Base-by-base conservation (phyloP, 2,113 vertebrate genomes). In the Pachypanchax playfairii region DNA sequence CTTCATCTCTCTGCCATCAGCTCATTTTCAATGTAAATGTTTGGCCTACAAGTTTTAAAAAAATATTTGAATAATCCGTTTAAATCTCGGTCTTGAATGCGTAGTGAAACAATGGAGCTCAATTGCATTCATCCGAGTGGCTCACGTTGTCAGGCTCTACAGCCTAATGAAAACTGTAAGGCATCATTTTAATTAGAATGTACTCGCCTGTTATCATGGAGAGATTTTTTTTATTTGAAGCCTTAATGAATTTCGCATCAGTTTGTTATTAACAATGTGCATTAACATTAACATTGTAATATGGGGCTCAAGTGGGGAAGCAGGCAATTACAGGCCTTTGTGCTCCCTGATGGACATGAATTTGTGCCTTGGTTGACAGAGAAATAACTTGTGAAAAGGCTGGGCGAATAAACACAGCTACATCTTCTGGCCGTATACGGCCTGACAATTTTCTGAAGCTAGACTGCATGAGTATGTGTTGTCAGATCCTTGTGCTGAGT, bases 191-290 rank as follows among this genome's bases (percentile, higher is more conserved):
- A 91, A 90, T 92, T 91, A 88, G 87, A 86, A 88, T 85, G 78
- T 84, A 88, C 81, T 85, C 55, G 75, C 75, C 70, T 82, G 65
- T 86, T 88, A 87, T 88, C 71, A 70, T 81, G 84, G 83, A 86
- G 87, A 85, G 88, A 83, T 90, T 89, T 90, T n/a, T n/a, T 90
- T 91, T 90, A 89, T 89, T 90, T 89, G 87, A 87, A 85, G 76
- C 79, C 72, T 70, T 92, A 91, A 92, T 91, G 85, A 89, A 90
- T 90, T 90, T 92, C 89, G 90, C 88, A 91, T 92, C 87, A 91
- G 87, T 86, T 85, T 85, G 81, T 90, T 90, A 89, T 90, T 91
- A 91, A 87, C 89, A 85, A 86, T 85, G 71, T 43, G 67, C 82
- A n/a, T n/a, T n/a, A n/a, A n/a, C n/a, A n/a, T n/a, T n/a, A n/a